Evolutionary conservation across 2,888 invertebrate species (phyloP), one percentile per base, ranked within the genome.

Genomic region (Psococerastis gibbosa): DNA sequence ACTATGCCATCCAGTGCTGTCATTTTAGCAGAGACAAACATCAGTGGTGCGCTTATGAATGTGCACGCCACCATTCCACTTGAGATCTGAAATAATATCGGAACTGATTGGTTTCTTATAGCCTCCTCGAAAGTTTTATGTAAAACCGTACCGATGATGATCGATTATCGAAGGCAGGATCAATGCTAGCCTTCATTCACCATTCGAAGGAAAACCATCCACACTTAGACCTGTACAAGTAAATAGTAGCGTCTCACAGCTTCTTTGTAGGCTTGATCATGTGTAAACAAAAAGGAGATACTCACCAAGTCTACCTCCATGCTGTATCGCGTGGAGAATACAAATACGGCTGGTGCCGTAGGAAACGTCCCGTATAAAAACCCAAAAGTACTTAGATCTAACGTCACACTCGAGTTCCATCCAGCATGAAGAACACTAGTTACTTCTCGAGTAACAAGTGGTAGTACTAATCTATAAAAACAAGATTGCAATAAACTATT

Each of bases 311-410:
- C 89, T 45, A 83, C 73, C 58, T 87, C 88, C 43, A 88, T 62
- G 50, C 78, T 75, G 58, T 91, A 92, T 49, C 87, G 77, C 33
- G 82, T 74, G 1, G 94, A 87, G 61, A 91, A 89, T 2, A 95
- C 88, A 60, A 94, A 92, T 1, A 91, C 85, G n/a, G 88, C 88
- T 0, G 94, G 94, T 1, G 94, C 94, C 1, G 91, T 78, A 0
- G 95, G 95, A 60, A 95, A 84, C 1, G 92, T 92, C 44, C 95
- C 94, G 57, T 94, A 94, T 1, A 95, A 68, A 63, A 95, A 95
- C 0, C 88, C 94, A 59, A 85, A 94, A 32, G 88, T 91, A 50
- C 88, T 84, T 45, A 88, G 64, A 49, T 88, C 82, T 8, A 74
- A 66, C 0, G 85, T 84, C 52, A 84, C 82, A 15, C 78, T 74